Evolutionary conservation across 2,797 vertebrate species (phyloP).

Genomic region (Pseudochaenichthys georgianus): DNA sequence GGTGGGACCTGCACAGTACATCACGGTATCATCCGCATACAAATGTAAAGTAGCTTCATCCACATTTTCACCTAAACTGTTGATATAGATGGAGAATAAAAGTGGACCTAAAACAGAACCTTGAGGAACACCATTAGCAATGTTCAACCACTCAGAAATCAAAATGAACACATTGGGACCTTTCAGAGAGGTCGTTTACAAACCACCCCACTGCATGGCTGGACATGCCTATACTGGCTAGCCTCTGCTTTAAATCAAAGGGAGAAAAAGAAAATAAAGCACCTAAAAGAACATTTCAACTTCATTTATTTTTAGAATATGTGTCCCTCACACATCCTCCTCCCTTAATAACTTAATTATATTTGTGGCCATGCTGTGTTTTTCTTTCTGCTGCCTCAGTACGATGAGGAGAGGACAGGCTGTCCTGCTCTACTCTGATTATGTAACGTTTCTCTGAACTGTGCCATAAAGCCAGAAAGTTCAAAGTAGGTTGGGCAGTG

Average conservation of each 20-base stretch:
- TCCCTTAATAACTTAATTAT: conserved; percentile 1
- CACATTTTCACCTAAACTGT: too few relatives aligned
- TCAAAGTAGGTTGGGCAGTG: conserved; percentile 69
- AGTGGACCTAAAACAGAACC: too few relatives aligned
- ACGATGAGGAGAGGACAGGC: conserved; percentile 34
- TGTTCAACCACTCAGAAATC: too few relatives aligned
- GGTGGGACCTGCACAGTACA: too few relatives aligned
- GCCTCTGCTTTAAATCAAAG: neutral
- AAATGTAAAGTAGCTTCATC: too few relatives aligned
- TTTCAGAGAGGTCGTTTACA: too few relatives aligned
- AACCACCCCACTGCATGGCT: too few relatives aligned
- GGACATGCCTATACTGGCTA: too few relatives aligned
- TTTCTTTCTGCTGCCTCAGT: conserved; percentile 14
- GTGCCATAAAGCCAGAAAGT: conserved; percentile 79
- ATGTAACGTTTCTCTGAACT: conserved; percentile 74
- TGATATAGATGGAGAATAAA: too few relatives aligned
- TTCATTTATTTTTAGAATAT: neutral
- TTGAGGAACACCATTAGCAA: too few relatives aligned
- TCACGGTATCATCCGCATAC: too few relatives aligned
- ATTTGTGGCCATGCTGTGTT: conserved; percentile 27
- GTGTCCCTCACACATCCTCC: neutral
- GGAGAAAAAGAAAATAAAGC: neutral
- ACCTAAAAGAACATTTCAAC: neutral
- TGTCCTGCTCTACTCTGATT: conserved; percentile 63
- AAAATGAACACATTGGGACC: too few relatives aligned